Conservation (phyloP, 2,888 invertebrate genomes). For the Darwinula stevensoni region DNA sequence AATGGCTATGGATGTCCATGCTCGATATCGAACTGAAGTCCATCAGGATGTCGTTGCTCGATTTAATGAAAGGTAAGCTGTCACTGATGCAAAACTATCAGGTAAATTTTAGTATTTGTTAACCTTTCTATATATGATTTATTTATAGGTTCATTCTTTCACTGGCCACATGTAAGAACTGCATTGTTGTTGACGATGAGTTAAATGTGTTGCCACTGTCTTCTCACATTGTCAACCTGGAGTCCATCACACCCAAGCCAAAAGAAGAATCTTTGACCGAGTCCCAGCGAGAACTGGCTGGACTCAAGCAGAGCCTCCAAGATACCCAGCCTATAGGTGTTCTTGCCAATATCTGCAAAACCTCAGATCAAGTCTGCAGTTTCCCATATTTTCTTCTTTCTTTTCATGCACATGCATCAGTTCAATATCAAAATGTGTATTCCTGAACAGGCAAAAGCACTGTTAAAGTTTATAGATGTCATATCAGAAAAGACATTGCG, state of each 20-base stretch:
- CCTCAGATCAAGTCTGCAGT: slow-evolving; percentile 50
- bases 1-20: slow-evolving; percentile 95
- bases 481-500: slow-evolving; percentile 65
- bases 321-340: slow-evolving; percentile 78
- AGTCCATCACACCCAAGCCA: slow-evolving; percentile 23
- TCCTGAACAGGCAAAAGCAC: slow-evolving; percentile 40
- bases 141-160: slow-evolving; percentile 43
- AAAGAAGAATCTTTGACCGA: slow-evolving; percentile 18
- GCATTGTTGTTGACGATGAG: slow-evolving; percentile 79
- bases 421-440: slow-evolving; percentile 1
- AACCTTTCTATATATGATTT: too few relatives aligned
- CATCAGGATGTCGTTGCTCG: slow-evolving; percentile 67
- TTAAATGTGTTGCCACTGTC: slow-evolving; percentile 72
- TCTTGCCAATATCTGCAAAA: slow-evolving; percentile 60
- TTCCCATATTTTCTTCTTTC: background rate
- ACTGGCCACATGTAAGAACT: slow-evolving; percentile 52
- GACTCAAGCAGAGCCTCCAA: slow-evolving; percentile 46
- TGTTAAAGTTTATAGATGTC: slow-evolving; percentile 75
- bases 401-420: background rate
- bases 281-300: slow-evolving; percentile 27
- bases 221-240: slow-evolving; percentile 51
- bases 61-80: slow-evolving; percentile 56
- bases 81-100: background rate
- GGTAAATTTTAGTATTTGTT: background rate
- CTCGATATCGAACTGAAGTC: slow-evolving; percentile 75